A percentile compares a stretch with the other conserved stretches of the same genome.
These are phyloP conservation scores for Mycteria americana DNA, from an alignment of 2,797 vertebrate species.

Conservation along the genomic window DNA sequence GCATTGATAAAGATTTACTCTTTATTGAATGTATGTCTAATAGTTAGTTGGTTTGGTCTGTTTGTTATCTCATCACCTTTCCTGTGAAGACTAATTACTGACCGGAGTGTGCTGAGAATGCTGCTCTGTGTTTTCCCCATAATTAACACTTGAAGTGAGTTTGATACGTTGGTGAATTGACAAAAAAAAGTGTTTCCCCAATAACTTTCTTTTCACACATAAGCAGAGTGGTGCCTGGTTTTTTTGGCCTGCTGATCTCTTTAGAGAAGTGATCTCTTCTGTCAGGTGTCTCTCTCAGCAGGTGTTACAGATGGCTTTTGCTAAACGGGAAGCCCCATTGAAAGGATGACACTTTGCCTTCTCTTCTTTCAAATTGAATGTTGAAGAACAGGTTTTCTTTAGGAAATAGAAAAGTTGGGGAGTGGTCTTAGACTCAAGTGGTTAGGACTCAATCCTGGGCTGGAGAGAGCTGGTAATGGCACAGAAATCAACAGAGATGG, in stretches of 20 bases:
- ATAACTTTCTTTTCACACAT: rapidly evolving
- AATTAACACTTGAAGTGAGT: neutral
- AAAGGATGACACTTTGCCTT: neutral
- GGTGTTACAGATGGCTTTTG: neutral
- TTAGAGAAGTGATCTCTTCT: neutral
- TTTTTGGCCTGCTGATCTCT: neutral
- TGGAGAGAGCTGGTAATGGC: neutral
- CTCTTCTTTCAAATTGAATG: neutral
- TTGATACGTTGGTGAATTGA: neutral
- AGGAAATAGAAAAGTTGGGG: neutral
- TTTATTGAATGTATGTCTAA: neutral
- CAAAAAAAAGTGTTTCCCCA: neutral
- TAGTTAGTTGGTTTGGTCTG: neutral
- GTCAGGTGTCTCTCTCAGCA: neutral
- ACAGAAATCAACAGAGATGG: neutral
- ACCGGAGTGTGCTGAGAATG: neutral
- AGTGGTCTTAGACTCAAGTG: neutral
- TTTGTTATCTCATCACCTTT: neutral
- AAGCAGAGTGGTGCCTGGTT: neutral
- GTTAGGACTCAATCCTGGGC: neutral
- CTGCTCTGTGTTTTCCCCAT: neutral
- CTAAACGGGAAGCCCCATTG: neutral
- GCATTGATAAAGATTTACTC: neutral
- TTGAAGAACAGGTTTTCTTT: neutral
- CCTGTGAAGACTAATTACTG: neutral